phyloP scores from a whole-genome alignment of 2,113 vertebrate genomes.

The Dolichallabes microphthalmus region DNA sequence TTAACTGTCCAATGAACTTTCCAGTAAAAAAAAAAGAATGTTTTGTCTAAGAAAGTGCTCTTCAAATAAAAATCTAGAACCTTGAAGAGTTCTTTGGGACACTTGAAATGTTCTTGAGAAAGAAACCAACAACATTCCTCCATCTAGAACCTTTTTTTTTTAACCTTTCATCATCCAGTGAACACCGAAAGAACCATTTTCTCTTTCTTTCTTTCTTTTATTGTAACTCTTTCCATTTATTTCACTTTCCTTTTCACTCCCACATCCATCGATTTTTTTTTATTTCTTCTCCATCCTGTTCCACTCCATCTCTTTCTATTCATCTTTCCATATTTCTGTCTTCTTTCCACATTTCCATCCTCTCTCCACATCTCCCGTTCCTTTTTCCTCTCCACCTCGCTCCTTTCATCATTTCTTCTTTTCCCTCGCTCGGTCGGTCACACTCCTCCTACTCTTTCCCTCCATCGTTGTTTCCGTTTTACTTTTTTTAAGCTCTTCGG shows the following conservation, averaged over 20 bases:
- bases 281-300: neutral
- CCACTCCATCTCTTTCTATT: neutral
- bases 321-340: neutral
- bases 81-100: neutral
- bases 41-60: neutral
- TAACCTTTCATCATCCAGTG: neutral
- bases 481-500: neutral
- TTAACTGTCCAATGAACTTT: neutral
- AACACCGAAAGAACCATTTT: neutral
- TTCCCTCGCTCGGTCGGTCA: neutral
- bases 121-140: neutral
- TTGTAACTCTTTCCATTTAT: neutral
- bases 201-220: neutral
- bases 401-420: neutral
- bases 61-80: neutral
- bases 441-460: neutral
- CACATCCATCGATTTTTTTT: no score
- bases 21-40: neutral
- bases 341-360: neutral
- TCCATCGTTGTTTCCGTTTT: constrained; percentile 4
- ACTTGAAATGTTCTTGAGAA: neutral
- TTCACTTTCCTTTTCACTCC: neutral
- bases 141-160: neutral
- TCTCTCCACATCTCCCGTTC: neutral
- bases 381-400: neutral